Base-by-base conservation (phyloP, 1,140 invertebrate genomes). In the Oncopodura yosiiana region DNA sequence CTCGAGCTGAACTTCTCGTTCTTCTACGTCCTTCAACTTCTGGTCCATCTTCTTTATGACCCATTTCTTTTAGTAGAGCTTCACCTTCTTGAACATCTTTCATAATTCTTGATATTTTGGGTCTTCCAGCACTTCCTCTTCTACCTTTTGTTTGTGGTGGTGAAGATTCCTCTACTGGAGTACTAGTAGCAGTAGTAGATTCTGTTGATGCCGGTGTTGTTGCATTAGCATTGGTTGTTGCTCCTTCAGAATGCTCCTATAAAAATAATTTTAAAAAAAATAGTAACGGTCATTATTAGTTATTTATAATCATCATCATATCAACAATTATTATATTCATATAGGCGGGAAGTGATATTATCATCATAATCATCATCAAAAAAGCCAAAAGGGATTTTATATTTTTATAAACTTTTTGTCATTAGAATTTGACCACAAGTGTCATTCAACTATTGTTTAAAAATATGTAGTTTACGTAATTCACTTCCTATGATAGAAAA, bases 21-120 rank as follows among this genome's bases (percentile, higher is more conserved):
- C 59, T 44, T 26, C 53, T 41, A 19, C 61, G 29, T 45, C 61
- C 48, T 38, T 59, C 61, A 16, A 52, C 29, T 29, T 57, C 57
- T 6, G 37, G 27, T 16, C 48, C 61, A 29, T 55, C 56, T 2
- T 56, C 54, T 14, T 42, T 49, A 27, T 59, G 61, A 1, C 61
- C 61, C 61, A 63, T 63, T 60, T 63, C 57, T 38, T 62, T 59
- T 14, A 62, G 42, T 14, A 62, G 21, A 8, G 61, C 61, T 56
- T 62, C 54, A 44, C 61, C 61, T 51, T 62, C 61, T 56, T 62
- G 56, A 16, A 62, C 61, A 29, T 59, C 61, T 23, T 62, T 62
- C 61, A 62, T 62, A 42, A 62, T 62, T 41, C 57, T 19, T 5
- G 56, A 56, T 12, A 62, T 43, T 50, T 58, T 58, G 18, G 51